A percentile compares a stretch with the other conserved stretches of the same genome.
Evolutionary conservation across 1,140 invertebrate genomes (phyloP).

Genomic region (Oedothorax gibbosus): DNA sequence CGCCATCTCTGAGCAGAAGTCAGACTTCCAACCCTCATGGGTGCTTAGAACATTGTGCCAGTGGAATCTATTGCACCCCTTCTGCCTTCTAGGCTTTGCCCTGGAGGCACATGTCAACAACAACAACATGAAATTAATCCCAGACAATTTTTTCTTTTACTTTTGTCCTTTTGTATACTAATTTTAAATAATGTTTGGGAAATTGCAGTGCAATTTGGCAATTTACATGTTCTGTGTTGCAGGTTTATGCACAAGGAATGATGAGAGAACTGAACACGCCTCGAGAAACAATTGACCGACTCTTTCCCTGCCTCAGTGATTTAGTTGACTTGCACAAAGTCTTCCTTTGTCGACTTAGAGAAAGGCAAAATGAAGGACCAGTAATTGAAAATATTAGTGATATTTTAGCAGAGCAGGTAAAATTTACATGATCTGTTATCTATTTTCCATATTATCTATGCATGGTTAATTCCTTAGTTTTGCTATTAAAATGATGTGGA

Average conservation of each 20-base stretch:
- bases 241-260: constrained; percentile 90
- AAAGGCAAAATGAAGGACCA: constrained; percentile 78
- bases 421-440: background rate
- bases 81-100: too few relatives aligned
- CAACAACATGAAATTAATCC: too few relatives aligned
- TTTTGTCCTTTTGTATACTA: background rate
- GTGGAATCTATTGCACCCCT: too few relatives aligned
- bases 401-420: constrained; percentile 82
- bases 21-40: too few relatives aligned
- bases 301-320: constrained; percentile 91
- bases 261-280: constrained; percentile 79
- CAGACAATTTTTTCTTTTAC: too few relatives aligned
- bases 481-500: background rate
- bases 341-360: constrained; percentile 82
- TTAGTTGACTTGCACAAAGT: constrained; percentile 87
- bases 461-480: background rate
- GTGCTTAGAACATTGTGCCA: too few relatives aligned
- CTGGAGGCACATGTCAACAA: too few relatives aligned
- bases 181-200: too few relatives aligned
- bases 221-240: constrained; percentile 30
- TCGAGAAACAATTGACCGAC: constrained; percentile 77
- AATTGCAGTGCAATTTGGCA: background rate
- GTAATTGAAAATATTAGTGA: constrained; percentile 86
- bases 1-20: too few relatives aligned
- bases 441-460: background rate